Evolutionary conservation across 2,888 invertebrate species (phyloP), one percentile per base, ranked within the genome.

Genomic region (Geophilus truncorum): DNA sequence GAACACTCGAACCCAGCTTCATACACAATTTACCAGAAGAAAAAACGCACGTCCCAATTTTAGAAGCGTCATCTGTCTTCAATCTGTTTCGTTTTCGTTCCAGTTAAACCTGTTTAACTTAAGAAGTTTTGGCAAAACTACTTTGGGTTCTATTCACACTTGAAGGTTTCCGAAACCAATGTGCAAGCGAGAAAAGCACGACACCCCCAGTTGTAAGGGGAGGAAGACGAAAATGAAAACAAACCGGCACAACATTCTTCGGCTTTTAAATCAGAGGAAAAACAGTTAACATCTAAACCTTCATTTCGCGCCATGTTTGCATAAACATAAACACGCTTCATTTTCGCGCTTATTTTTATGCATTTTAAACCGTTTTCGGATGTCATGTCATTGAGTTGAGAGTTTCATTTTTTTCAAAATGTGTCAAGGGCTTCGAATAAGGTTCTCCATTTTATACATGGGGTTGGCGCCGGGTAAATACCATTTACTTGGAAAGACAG

Each of bases 41-140:
- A 57, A 57, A 57, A 18, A 62, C 23, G 21, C 4, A 21, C 10
- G 6, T 6, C 57, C 57, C 18, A 57, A 21, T 57, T 57, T 21
- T 9, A 12, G 6, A 57, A 21, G 45, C 57, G 40, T 57, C 57
- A 57, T 57, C 57, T 57, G 57, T 23, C 21, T 57, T 21, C 57
- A 57, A 57, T 57, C 57, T 57, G 57, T 62, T 62, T 23, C 62
- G 15, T 62, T 62, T 62, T 62, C 62, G 5, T 62, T 62, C 62
- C 62, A 62, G 62, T 62, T 62, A 62, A 62, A 62, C 62, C 62
- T 10, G 62, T 62, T 62, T 25, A n/a, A n/a, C n/a, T n/a, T n/a
- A 45, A 7, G 25, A 25, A 62, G 28, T 28, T 62, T n/a, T 21
- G 9, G 12, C 62, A 23, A 62, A 62, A 62, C 23, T 10, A 62